phyloP scores from a whole-genome alignment of 2,797 vertebrate genomes.

The Lepus oiostolus region DNA sequence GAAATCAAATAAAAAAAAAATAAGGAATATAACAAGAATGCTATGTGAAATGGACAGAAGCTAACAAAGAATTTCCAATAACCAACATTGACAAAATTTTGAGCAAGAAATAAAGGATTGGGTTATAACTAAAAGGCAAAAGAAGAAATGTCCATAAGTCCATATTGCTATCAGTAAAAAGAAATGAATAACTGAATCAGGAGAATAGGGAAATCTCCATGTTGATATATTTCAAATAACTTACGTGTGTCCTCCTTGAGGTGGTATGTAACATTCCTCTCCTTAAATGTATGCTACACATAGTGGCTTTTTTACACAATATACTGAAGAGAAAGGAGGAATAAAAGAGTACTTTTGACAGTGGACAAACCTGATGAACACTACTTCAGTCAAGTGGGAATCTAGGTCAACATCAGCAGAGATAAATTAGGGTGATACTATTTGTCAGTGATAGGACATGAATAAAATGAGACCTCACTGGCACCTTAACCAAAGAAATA shows the following conservation, averaged over 20 bases:
- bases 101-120: neutral
- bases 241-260: neutral
- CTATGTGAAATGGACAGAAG: neutral
- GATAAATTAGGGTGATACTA: neutral
- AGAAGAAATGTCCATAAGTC: neutral
- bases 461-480: neutral
- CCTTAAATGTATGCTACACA: neutral
- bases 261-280: neutral
- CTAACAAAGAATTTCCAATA: neutral
- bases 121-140: neutral
- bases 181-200: neutral
- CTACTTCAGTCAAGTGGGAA: neutral
- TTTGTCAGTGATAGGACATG: neutral
- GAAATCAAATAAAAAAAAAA: neutral
- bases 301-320: neutral
- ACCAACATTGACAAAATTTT: neutral
- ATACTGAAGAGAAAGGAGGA: neutral
- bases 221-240: neutral
- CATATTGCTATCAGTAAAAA: neutral
- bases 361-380: neutral
- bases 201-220: neutral
- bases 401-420: neutral
- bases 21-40: neutral
- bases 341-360: neutral
- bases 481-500: neutral